A percentile compares a stretch with the other conserved stretches of the same genome.
phyloP scores from a whole-genome alignment of 1,140 invertebrate genomes.

The Drosophila aff. region DNA sequence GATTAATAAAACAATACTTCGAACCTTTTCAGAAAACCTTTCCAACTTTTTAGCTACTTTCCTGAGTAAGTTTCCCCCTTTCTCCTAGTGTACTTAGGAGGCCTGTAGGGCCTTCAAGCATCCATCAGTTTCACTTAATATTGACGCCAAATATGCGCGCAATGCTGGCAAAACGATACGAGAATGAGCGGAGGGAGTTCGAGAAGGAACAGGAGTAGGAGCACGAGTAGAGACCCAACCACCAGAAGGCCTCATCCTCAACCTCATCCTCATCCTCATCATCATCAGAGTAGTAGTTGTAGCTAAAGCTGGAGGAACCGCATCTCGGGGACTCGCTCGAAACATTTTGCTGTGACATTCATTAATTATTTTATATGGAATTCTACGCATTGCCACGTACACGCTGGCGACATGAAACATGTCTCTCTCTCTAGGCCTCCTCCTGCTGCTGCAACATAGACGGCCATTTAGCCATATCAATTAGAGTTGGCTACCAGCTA shows the following conservation, averaged over 20 bases:
- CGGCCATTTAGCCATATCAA: constrained; percentile 81
- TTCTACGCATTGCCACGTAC: constrained; percentile 84
- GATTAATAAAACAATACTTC: too few species aligned
- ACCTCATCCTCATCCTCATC: constrained; percentile 14
- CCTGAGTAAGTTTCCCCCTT: background rate
- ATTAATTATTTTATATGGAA: constrained; percentile 85
- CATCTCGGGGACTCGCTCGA: constrained; percentile 44
- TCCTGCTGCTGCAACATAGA: constrained; percentile 64
- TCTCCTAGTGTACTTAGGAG: constrained; percentile 32
- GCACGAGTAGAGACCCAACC: constrained; percentile 8
- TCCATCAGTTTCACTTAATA: constrained; percentile 85
- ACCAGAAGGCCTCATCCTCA: constrained; percentile 9
- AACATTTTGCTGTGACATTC: constrained; percentile 84
- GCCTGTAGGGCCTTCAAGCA: constrained; percentile 56
- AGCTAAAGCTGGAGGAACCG: constrained; percentile 22
- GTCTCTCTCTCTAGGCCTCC: constrained; percentile 58
- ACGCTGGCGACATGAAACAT: constrained; percentile 83
- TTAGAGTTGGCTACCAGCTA: constrained; percentile 60
- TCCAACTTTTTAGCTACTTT: background rate
- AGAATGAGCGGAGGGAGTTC: constrained; percentile 31
- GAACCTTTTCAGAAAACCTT: background rate
- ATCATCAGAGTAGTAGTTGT: constrained; percentile 11
- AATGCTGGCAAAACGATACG: constrained; percentile 84
- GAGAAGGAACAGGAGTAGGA: background rate
- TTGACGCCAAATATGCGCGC: constrained; percentile 84